phyloP scores from a whole-genome alignment of 1,140 invertebrate species.

The Drosophila parabipectinata region DNA sequence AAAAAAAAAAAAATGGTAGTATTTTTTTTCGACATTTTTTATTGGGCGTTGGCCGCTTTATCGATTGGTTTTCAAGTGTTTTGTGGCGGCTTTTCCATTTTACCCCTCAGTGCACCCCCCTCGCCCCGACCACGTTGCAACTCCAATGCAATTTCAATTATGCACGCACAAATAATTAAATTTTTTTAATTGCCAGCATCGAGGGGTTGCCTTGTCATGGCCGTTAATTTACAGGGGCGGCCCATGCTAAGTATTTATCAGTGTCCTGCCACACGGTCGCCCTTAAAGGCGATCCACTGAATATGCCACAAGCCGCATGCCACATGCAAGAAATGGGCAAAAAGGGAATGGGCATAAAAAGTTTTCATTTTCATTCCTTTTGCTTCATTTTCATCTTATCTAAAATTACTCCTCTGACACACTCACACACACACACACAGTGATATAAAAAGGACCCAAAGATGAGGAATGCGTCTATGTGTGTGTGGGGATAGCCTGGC shows the following conservation, averaged over 20 bases:
- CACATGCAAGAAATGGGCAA: not conserved
- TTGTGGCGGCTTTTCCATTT: slow-evolving; percentile 39
- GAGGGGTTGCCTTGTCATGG: slow-evolving; percentile 42
- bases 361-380: slow-evolving; percentile 64
- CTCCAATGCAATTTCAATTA: slow-evolving; percentile 75
- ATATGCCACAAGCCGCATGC: slow-evolving; percentile 23
- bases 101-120: not conserved
- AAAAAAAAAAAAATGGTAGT: not conserved
- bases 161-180: slow-evolving; percentile 80
- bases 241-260: slow-evolving; percentile 46
- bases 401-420: slow-evolving; percentile 69
- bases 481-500: slow-evolving; percentile 40
- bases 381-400: slow-evolving; percentile 72
- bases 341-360: slow-evolving; percentile 28
- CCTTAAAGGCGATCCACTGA: not conserved
- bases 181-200: slow-evolving; percentile 74
- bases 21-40: slow-evolving; percentile 68
- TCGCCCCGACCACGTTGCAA: not conserved
- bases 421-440: slow-evolving; percentile 17
- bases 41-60: slow-evolving; percentile 80
- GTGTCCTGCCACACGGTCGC: slow-evolving; percentile 24
- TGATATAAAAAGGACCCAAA: slow-evolving; percentile 1
- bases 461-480: slow-evolving; percentile 12
- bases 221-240: slow-evolving; percentile 62
- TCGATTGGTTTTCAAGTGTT: slow-evolving; percentile 71